Evolutionary conservation across 2,888 invertebrate genomes (phyloP).

Genomic region (Penaeus monodon): DNA sequence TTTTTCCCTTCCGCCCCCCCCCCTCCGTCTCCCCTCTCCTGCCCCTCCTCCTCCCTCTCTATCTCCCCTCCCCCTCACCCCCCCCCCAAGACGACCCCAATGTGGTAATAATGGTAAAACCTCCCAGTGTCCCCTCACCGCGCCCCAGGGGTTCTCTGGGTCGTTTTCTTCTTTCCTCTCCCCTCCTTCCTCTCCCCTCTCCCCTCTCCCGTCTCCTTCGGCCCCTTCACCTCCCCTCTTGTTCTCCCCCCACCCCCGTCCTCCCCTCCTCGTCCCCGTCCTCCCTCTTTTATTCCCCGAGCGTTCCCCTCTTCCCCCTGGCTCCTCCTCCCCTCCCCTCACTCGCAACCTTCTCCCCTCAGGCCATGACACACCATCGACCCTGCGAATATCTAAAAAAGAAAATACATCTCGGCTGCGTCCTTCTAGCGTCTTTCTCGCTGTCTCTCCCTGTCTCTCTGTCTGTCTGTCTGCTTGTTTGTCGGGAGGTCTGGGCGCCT

Average conservation of each 20-base stretch:
- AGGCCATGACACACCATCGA: slow-evolving; percentile 5
- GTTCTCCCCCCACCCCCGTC: no score
- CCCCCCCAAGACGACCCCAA: not conserved
- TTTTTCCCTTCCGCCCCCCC: not conserved
- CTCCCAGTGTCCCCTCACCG: not conserved
- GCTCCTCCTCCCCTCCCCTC: not conserved
- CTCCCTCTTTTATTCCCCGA: slow-evolving; percentile 11
- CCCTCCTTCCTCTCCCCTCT: no score
- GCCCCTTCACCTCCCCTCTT: no score
- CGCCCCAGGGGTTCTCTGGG: not conserved
- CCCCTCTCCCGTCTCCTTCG: no score
- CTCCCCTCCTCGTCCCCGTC: no score
- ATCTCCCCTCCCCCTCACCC: not conserved
- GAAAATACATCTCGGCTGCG: not conserved
- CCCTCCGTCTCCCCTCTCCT: not conserved
- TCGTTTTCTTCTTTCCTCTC: not conserved
- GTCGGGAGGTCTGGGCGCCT: no score
- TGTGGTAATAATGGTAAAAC: slow-evolving; percentile 23
- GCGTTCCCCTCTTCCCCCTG: not conserved
- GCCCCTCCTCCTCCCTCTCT: not conserved
- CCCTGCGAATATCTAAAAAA: slow-evolving; percentile 15
- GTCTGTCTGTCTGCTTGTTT: no score
- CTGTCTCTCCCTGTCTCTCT: no score
- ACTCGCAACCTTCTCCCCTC: not conserved
- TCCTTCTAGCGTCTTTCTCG: no score